Base-by-base conservation (phyloP, 2,797 vertebrate species). In the Heterohyrax brucei region DNA sequence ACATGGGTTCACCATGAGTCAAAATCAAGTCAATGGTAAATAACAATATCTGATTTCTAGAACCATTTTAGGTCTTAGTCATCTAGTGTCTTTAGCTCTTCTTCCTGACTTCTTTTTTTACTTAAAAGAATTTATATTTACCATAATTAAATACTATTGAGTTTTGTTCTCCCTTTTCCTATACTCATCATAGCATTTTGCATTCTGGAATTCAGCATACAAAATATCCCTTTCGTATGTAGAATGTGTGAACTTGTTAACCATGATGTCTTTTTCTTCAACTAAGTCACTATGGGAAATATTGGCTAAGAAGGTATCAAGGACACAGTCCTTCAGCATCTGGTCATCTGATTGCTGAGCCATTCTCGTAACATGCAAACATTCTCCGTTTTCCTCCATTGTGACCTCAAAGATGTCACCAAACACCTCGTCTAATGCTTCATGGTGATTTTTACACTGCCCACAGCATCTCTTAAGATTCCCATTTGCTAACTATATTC, bases 401-500 rank as follows among this genome's bases (percentile, higher is more conserved):
- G 26, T 87, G 22, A 48, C 48, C 18, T 75, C 48, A 87, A 21
- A 59, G 62, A 46, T 28, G 64, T 64, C 48, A 28, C 6, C 78
- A 61, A 84, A 87, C 10, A 72, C 48, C 2, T 56, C 30, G 1
- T 77, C 9, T 70, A 26, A 56, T 61, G 16, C 44, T 56, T 93
- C 7, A 4, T 66, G 81, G 14, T 88, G 66, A 88, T 53, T 88
- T 95, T 96, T 94, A 50, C 5, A 26, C 21, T n/a, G 2, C 76
- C 30, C 39, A 24, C 1, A 76, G 14, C 6, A 33, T 89, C 9
- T 83, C 14, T 46, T 70, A 7, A 81, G 46, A 46, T 83, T 94
- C n/a, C 30, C 95, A n/a, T 46, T 77, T 92, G 73, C 48, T 46
- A 89, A 89, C 28, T 56, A 70, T 18, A 50, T 61, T 95, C n/a